Percentiles rank a stretch among this genome's conserved stretches.
phyloP scores from a whole-genome alignment of 1,140 invertebrate species.

The Drosophila sechellia region DNA sequence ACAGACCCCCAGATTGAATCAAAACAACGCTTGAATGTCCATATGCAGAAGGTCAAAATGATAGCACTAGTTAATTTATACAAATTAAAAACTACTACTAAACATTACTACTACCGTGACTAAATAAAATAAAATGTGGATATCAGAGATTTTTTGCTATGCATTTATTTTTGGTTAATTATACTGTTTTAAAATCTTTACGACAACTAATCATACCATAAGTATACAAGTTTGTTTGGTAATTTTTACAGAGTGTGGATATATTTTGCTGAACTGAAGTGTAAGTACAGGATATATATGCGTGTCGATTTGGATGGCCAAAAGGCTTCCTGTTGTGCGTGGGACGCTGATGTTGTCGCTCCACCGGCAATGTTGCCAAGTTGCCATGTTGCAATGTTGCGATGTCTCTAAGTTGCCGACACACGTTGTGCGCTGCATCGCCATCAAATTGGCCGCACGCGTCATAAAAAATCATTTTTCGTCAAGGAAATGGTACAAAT shows the following conservation, averaged over 20 bases:
- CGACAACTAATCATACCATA: too few relatives aligned
- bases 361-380: conserved; percentile 28
- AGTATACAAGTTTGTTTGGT: too few relatives aligned
- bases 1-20: conserved; percentile 6
- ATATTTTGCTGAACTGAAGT: not conserved
- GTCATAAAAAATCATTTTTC: conserved; percentile 52
- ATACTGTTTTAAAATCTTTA: too few relatives aligned
- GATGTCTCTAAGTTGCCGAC: conserved; percentile 18
- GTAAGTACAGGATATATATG: conserved; percentile 22
- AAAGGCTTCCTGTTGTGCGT: conserved; percentile 79
- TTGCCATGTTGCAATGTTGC: conserved; percentile 30
- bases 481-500: conserved; percentile 13
- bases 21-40: conserved; percentile 3
- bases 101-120: too few relatives aligned
- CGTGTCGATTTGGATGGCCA: conserved; percentile 51
- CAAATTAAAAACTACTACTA: not conserved
- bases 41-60: not conserved
- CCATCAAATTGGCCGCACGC: conserved; percentile 65
- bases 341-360: conserved; percentile 55
- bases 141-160: not conserved
- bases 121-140: too few relatives aligned
- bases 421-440: conserved; percentile 27
- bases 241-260: too few relatives aligned
- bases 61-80: not conserved
- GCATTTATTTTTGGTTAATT: too few relatives aligned